Evolutionary conservation across 92 coral and sea anemone species (phyloP).

Genomic region (Paramuricea clavata): DNA sequence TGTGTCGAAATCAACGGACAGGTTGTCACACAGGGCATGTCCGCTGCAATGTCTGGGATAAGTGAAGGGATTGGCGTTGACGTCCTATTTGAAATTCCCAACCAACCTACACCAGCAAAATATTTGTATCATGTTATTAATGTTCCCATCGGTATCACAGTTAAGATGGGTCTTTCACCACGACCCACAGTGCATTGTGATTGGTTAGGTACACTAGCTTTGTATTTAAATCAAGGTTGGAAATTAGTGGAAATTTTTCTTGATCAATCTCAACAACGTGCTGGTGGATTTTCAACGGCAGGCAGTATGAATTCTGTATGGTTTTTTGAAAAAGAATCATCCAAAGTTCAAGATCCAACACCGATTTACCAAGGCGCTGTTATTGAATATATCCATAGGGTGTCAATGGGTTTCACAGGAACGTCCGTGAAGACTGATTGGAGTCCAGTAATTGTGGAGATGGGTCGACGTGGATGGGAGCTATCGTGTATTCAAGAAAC

Average conservation of each 20-base stretch:
- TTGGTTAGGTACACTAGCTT: slow-evolving; percentile 77
- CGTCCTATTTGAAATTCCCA: slow-evolving; percentile 71
- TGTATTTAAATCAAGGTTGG: slow-evolving; percentile 84
- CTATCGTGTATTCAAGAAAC: slow-evolving; percentile 81
- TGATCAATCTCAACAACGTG: slow-evolving; percentile 70
- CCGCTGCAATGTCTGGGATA: slow-evolving; percentile 73
- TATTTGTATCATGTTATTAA: slow-evolving; percentile 73
- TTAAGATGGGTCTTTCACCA: slow-evolving; percentile 58
- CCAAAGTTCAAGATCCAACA: slow-evolving; percentile 63
- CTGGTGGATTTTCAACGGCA: slow-evolving; percentile 71
- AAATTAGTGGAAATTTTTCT: slow-evolving; percentile 80
- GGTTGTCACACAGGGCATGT: slow-evolving; percentile 68
- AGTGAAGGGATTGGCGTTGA: slow-evolving; percentile 82
- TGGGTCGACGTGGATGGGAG: slow-evolving; percentile 86
- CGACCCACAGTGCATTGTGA: slow-evolving; percentile 64
- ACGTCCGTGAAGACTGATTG: slow-evolving; percentile 77
- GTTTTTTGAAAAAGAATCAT: slow-evolving; percentile 81
- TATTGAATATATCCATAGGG: slow-evolving; percentile 65
- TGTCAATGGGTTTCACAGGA: slow-evolving; percentile 64
- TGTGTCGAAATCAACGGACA: slow-evolving; percentile 78
- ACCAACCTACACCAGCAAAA: slow-evolving; percentile 61
- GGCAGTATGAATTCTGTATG: slow-evolving; percentile 76
- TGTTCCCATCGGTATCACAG: slow-evolving; percentile 71
- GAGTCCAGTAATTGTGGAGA: slow-evolving; percentile 72
- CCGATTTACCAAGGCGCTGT: slow-evolving; percentile 76